Conservation (phyloP, 2,888 invertebrate species). For the Acleris literana region DNA sequence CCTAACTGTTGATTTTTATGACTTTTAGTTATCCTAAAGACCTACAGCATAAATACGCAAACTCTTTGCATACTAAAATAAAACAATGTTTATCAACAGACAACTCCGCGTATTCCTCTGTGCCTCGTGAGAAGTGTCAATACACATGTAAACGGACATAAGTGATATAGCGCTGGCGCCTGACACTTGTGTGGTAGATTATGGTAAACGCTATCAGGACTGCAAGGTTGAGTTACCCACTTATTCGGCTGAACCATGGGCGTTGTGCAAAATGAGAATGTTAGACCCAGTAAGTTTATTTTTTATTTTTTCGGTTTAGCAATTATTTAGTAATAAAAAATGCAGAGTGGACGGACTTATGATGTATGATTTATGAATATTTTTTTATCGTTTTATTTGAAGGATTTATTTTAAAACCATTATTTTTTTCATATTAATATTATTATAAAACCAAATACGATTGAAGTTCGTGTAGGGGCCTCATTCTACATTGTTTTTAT, state of each 20-base stretch:
- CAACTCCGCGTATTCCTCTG: constrained; percentile 3
- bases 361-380: too few species aligned
- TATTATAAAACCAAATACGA: too few species aligned
- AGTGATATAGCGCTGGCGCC: not conserved
- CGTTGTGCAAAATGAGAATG: constrained; percentile 41
- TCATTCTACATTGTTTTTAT: too few species aligned
- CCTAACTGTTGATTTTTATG: too few species aligned
- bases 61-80: not conserved
- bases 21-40: too few species aligned
- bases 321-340: too few species aligned
- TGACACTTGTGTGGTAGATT: constrained; percentile 12
- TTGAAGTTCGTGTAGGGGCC: too few species aligned
- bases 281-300: constrained; percentile 52
- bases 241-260: constrained; percentile 22
- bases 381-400: too few species aligned
- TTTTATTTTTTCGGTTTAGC: not conserved
- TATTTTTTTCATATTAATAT: too few species aligned
- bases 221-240: not conserved
- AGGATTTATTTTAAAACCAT: too few species aligned
- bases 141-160: constrained; percentile 7
- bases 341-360: too few species aligned
- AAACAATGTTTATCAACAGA: not conserved
- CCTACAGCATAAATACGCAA: too few species aligned
- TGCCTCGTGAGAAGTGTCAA: not conserved
- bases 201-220: constrained; percentile 1